Evolutionary conservation across 2,888 invertebrate genomes (phyloP).

Genomic region (Apamea epomidion): DNA sequence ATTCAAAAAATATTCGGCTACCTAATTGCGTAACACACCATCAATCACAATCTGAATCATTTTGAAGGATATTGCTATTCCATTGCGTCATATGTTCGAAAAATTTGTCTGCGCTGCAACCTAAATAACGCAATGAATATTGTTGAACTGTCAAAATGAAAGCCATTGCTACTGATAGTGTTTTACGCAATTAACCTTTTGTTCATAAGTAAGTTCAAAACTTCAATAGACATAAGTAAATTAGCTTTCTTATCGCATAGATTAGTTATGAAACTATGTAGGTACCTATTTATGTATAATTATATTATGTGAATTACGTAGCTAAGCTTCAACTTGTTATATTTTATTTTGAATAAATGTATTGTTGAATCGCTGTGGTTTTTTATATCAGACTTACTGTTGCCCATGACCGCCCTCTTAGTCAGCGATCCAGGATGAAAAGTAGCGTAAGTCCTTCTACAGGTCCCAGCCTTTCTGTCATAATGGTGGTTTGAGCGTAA

Average conservation of each 20-base stretch:
- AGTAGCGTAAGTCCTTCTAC: background rate
- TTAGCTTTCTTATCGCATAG: background rate
- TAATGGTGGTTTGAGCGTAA: background rate
- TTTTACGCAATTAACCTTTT: background rate
- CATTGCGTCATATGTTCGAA: background rate
- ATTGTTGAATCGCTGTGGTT: conserved; percentile 7
- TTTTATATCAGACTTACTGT: background rate
- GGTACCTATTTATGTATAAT: conserved; percentile 23
- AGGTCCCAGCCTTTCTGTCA: background rate
- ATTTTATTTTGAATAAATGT: conserved; percentile 28
- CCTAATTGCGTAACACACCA: background rate
- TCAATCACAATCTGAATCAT: background rate
- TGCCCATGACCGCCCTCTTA: background rate
- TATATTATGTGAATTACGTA: conserved; percentile 16
- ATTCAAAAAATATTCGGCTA: background rate
- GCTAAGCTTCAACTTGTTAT: conserved; percentile 30
- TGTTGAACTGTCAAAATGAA: too few species aligned
- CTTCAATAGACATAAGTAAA: conserved; percentile 3
- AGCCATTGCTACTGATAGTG: too few species aligned
- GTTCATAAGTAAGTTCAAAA: background rate
- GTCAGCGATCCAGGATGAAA: background rate
- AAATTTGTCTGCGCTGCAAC: background rate
- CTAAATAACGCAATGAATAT: too few species aligned
- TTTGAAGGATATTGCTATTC: background rate
- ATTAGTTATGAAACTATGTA: conserved; percentile 4